phyloP scores from a whole-genome alignment of 2,888 invertebrate genomes.

The Synergus itoensis region DNA sequence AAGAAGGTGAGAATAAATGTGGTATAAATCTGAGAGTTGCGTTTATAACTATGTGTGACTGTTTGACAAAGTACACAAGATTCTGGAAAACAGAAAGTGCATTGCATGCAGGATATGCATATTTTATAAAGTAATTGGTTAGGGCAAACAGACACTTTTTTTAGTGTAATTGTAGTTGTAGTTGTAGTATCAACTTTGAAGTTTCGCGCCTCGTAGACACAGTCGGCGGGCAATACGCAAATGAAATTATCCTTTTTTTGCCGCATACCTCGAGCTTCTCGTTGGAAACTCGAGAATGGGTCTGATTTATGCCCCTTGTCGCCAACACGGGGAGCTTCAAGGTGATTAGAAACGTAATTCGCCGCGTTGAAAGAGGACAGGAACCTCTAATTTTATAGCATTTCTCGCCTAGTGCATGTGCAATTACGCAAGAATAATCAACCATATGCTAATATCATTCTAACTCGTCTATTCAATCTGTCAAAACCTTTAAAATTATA shows the following conservation, averaged over 20 bases:
- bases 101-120: slow-evolving; percentile 14
- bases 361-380: slow-evolving; percentile 34
- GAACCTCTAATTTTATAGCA: slow-evolving; percentile 40
- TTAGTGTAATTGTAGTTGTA: not conserved
- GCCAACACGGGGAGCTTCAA: slow-evolving; percentile 56
- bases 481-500: not conserved
- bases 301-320: slow-evolving; percentile 58
- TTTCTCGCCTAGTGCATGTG: slow-evolving; percentile 18
- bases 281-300: slow-evolving; percentile 52
- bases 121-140: slow-evolving; percentile 27
- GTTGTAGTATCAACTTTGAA: slow-evolving; percentile 6
- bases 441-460: not conserved
- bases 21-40: not conserved
- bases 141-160: not conserved
- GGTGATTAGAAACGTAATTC: slow-evolving; percentile 50
- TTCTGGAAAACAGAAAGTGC: slow-evolving; percentile 1
- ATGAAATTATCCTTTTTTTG: slow-evolving; percentile 33
- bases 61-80: not conserved
- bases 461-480: not conserved
- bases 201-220: slow-evolving; percentile 33
- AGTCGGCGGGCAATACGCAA: slow-evolving; percentile 23
- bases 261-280: slow-evolving; percentile 43
- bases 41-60: not conserved
- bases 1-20: not conserved
- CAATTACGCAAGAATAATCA: slow-evolving; percentile 7